phyloP scores from a whole-genome alignment of 2,797 vertebrate species.

The Sebastes flavidus region DNA sequence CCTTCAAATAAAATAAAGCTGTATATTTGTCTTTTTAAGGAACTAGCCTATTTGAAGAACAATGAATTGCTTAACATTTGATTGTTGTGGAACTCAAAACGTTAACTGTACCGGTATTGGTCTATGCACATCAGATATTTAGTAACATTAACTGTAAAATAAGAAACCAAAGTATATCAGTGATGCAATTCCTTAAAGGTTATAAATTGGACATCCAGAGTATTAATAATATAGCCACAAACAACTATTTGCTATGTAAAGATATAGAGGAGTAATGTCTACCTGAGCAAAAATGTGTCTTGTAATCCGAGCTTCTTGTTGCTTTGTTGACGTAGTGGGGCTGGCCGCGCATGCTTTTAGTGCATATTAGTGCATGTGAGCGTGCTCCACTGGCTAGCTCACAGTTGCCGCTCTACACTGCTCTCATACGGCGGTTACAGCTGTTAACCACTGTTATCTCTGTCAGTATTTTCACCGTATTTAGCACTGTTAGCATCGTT shows the following conservation, averaged over 20 bases:
- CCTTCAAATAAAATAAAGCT: neutral
- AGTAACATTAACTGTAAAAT: too few relatives aligned
- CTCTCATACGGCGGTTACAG: too few relatives aligned
- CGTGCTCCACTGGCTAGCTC: too few relatives aligned
- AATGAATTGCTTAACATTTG: neutral
- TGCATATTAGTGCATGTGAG: too few relatives aligned
- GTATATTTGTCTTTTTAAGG: neutral
- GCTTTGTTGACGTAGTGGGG: neutral
- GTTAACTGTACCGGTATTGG: neutral
- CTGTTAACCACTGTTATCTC: too few relatives aligned
- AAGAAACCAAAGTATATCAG: too few relatives aligned
- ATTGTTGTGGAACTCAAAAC: neutral
- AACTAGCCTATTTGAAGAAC: neutral
- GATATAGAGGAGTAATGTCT: neutral
- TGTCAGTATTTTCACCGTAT: too few relatives aligned
- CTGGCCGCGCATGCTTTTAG: too few relatives aligned
- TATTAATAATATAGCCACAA: neutral
- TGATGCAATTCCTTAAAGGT: neutral
- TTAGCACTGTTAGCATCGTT: too few relatives aligned
- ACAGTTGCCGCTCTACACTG: too few relatives aligned
- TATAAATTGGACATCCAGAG: neutral
- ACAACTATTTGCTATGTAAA: neutral
- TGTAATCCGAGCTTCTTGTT: neutral
- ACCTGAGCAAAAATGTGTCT: neutral
- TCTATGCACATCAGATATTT: neutral